Percentiles rank a stretch among this genome's conserved stretches.
These are phyloP conservation scores for Ceyx erithaca DNA, from an alignment of 2,797 vertebrate species.

Conservation along the genomic window DNA sequence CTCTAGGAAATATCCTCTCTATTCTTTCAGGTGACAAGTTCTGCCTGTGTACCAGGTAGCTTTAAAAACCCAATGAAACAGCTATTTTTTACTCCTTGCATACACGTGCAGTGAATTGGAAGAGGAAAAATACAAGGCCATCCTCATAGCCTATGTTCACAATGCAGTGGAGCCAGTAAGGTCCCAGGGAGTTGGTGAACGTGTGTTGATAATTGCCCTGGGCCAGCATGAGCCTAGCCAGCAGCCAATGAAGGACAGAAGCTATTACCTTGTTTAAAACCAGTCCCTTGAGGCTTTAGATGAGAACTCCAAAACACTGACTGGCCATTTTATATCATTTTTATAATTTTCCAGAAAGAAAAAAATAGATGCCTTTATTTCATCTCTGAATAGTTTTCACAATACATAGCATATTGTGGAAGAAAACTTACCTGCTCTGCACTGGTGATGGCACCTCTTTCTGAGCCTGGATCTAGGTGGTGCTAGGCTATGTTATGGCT, in stretches of 20 bases:
- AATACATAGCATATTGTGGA: not conserved
- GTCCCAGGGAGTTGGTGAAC: not conserved
- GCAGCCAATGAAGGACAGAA: not conserved
- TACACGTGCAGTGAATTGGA: not conserved
- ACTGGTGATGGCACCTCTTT: not conserved
- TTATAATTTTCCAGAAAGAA: not conserved
- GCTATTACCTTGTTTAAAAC: not conserved
- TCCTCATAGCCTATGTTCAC: not conserved
- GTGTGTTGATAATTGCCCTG: not conserved
- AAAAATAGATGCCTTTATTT: conserved; percentile 28
- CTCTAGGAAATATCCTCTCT: not conserved
- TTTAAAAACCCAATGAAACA: not conserved
- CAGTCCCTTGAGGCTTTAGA: not conserved
- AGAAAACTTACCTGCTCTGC: not conserved
- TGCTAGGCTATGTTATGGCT: not conserved
- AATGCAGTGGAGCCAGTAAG: not conserved
- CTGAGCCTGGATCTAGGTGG: not conserved
- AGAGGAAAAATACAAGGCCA: not conserved
- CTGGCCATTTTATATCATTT: not conserved
- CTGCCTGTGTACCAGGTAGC: not conserved
- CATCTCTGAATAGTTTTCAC: not conserved
- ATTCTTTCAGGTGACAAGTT: not conserved
- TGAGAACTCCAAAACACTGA: not conserved
- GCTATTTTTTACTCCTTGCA: not conserved
- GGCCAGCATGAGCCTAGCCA: not conserved